phyloP scores from a whole-genome alignment of 2,888 invertebrate genomes.

The Amblyteles armatorius region DNA sequence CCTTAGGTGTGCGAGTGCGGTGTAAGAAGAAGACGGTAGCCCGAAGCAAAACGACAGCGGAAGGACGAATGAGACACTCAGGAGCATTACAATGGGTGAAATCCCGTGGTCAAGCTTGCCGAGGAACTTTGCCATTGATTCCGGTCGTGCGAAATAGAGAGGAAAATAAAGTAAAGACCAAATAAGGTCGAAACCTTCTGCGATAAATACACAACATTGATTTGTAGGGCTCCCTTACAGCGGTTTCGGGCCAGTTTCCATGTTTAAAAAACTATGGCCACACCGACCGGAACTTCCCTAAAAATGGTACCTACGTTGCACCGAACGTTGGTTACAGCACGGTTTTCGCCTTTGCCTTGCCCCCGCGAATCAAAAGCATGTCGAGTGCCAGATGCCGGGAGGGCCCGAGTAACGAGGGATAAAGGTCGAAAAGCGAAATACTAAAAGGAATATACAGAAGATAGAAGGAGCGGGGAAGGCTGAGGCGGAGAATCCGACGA shows the following conservation, averaged over 20 bases:
- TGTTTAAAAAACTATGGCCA: not conserved
- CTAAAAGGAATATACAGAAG: not conserved
- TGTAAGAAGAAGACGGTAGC: not conserved
- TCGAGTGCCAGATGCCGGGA: not conserved
- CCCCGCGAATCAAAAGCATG: not conserved
- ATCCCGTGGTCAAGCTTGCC: not conserved
- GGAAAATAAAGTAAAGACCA: not conserved
- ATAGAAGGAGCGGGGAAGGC: conserved; percentile 5
- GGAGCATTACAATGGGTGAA: not conserved
- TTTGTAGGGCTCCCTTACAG: not conserved
- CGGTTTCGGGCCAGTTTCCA: too few species aligned
- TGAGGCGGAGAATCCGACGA: not conserved
- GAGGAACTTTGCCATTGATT: not conserved
- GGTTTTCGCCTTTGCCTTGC: not conserved
- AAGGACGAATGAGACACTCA: conserved; percentile 10
- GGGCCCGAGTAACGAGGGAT: conserved; percentile 21
- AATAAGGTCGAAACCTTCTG: too few species aligned
- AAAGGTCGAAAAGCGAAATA: conserved; percentile 23
- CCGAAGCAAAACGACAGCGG: not conserved
- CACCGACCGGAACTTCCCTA: not conserved
- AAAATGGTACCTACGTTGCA: not conserved
- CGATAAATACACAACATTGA: not conserved
- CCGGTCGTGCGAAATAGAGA: not conserved
- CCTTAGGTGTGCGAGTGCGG: not conserved
- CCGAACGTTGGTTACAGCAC: not conserved